Evolutionary conservation across 2,888 invertebrate species (phyloP).

Genomic region (Plemyria rubiginata): DNA sequence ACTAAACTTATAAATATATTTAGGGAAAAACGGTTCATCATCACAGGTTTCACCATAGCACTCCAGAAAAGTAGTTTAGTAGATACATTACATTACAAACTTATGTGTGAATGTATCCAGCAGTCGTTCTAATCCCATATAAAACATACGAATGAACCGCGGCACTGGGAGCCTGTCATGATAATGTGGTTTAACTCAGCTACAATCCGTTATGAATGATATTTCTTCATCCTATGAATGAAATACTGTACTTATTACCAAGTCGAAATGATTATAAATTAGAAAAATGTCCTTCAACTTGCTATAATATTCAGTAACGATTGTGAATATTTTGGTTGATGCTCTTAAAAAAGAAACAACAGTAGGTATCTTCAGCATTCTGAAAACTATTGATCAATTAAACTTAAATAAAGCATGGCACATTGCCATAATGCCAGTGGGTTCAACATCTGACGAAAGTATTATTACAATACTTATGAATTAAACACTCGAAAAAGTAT

Average conservation of each 20-base stretch:
- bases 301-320: neutral
- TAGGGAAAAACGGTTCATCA: neutral
- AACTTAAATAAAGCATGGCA: constrained; percentile 26
- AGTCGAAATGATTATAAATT: neutral
- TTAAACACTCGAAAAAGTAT: constrained; percentile 7
- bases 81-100: neutral
- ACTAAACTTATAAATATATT: constrained; percentile 6
- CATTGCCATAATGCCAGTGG: constrained; percentile 13
- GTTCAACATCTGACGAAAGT: constrained; percentile 12
- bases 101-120: neutral
- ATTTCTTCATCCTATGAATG: neutral
- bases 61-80: neutral
- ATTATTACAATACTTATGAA: constrained; percentile 8
- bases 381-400: constrained; percentile 3
- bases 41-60: neutral
- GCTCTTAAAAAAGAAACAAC: neutral
- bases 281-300: neutral
- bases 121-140: too few relatives aligned
- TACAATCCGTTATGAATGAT: neutral
- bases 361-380: constrained; percentile 1
- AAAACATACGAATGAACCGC: neutral
- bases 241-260: neutral
- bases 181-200: neutral
- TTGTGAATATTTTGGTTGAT: constrained; percentile 7
- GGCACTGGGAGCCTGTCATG: neutral